Conservation (phyloP, 2,113 vertebrate genomes). For the Myodes glareolus region DNA sequence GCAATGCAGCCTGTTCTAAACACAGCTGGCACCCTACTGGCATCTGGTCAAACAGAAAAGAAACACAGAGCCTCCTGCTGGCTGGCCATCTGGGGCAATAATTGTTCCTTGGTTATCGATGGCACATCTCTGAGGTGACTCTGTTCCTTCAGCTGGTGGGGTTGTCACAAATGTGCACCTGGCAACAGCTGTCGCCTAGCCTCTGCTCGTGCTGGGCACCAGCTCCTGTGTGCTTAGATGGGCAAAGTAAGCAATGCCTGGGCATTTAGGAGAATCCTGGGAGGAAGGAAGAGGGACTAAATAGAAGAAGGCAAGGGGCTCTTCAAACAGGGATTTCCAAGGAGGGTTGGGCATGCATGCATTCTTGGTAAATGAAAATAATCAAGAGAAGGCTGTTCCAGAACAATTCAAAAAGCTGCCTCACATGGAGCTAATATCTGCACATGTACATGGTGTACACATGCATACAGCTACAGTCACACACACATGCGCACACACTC, state of each 20-base stretch:
- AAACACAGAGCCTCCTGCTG: conserved; percentile 27
- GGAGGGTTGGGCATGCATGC: background rate
- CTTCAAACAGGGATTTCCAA: conserved; percentile 14
- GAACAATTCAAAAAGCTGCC: background rate
- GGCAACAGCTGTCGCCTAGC: background rate
- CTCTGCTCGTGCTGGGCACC: background rate
- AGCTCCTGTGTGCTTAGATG: background rate
- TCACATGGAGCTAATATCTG: background rate
- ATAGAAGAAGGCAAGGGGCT: conserved; percentile 32
- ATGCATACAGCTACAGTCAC: no score
- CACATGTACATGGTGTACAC: accelerated
- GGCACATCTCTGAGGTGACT: background rate
- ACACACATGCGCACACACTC: background rate
- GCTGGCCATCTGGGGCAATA: background rate
- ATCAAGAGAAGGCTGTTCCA: background rate
- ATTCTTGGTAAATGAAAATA: background rate
- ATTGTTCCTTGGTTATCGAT: background rate
- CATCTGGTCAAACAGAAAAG: conserved; percentile 24
- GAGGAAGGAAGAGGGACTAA: conserved; percentile 21
- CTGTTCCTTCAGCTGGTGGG: background rate
- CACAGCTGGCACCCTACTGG: background rate
- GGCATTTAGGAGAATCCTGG: background rate
- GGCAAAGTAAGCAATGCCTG: no score
- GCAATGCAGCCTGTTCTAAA: background rate
- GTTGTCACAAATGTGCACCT: background rate